Conservation (phyloP, 2,113 vertebrate genomes). For the Thalassoma bifasciatum region DNA sequence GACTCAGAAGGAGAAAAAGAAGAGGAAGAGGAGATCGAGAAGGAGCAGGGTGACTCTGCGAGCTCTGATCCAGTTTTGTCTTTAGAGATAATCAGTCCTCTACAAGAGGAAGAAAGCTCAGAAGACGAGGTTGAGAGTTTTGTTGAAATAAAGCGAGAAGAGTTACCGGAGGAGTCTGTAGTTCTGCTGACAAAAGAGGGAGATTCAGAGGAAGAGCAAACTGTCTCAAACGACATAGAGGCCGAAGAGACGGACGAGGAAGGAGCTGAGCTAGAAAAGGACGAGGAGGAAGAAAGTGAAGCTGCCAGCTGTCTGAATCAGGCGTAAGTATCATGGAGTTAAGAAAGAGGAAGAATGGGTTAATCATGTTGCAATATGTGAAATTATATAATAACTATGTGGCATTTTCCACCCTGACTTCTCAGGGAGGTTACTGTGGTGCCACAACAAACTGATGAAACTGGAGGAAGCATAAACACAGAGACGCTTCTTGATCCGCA, state of each 20-base stretch:
- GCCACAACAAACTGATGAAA: conserved; percentile 19
- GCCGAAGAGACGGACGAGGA: conserved; percentile 10
- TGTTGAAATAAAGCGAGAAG: conserved; percentile 43
- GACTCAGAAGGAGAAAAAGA: conserved; percentile 51
- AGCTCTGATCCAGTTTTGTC: conserved; percentile 20
- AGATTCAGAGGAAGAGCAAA: conserved; percentile 33
- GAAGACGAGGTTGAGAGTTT: conserved; percentile 15
- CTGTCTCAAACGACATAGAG: conserved; percentile 14
- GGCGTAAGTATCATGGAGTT: conserved; percentile 62
- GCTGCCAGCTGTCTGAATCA: conserved; percentile 11
- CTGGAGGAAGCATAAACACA: background rate
- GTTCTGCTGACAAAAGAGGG: conserved; percentile 39
- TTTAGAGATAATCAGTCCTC: conserved; percentile 17
- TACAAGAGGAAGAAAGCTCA: conserved; percentile 1
- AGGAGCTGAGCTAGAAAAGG: background rate
- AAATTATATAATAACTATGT: background rate
- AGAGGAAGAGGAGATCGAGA: conserved; percentile 52
- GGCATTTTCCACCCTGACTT: conserved; percentile 5
- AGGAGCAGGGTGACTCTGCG: conserved; percentile 18
- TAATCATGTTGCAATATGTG: background rate
- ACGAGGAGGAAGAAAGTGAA: conserved; percentile 38
- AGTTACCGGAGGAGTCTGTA: conserved; percentile 45
- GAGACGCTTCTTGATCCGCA: conserved; percentile 26
- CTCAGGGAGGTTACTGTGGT: conserved; percentile 45
- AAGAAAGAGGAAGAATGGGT: conserved; percentile 47